Conservation (phyloP, 2,797 vertebrate species). For the Tympanoctomys barrerae region DNA sequence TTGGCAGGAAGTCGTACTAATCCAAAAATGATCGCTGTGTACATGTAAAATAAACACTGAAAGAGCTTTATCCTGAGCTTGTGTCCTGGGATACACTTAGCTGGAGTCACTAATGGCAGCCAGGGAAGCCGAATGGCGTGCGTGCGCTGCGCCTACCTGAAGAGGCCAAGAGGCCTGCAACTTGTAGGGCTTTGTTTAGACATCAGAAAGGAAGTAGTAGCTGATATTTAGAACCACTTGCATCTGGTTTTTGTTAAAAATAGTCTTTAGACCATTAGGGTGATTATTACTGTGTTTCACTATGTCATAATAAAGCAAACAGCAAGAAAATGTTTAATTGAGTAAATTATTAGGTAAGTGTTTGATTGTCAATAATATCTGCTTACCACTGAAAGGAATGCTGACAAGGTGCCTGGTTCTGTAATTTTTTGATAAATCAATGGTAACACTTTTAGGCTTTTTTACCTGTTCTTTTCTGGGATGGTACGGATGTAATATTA, state of each 20-base stretch:
- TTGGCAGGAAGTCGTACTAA: constrained; percentile 28
- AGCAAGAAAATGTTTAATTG: constrained; percentile 66
- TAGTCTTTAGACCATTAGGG: constrained; percentile 54
- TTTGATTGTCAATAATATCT: constrained; percentile 67
- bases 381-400: background rate
- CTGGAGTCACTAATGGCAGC: background rate
- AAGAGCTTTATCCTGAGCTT: background rate
- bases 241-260: constrained; percentile 83
- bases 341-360: constrained; percentile 50
- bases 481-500: background rate
- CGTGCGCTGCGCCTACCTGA: constrained; percentile 15
- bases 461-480: background rate
- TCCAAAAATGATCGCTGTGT: background rate
- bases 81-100: constrained; percentile 4
- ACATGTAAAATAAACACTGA: background rate
- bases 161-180: constrained; percentile 52
- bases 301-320: constrained; percentile 70
- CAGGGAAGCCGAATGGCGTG: constrained; percentile 54
- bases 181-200: constrained; percentile 66
- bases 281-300: constrained; percentile 73
- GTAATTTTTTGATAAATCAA: background rate
- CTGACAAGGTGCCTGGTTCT: background rate
- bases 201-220: constrained; percentile 78
- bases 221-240: constrained; percentile 70
- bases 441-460: background rate